Conservation (phyloP, 2,113 vertebrate genomes). For the Spilogale gracilis region DNA sequence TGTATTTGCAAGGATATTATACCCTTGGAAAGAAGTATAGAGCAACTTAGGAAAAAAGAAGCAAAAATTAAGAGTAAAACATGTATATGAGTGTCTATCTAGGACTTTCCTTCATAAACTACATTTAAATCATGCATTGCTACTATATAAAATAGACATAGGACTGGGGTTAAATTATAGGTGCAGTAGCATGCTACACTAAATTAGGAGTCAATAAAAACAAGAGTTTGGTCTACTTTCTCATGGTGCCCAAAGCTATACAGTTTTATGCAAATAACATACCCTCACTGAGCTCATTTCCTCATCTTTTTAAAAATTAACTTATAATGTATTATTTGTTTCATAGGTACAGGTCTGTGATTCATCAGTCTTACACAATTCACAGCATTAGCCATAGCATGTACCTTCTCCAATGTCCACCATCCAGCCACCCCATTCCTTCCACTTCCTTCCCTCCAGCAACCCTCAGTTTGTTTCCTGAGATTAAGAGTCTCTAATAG, state of each 20-base stretch:
- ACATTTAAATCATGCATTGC: background rate
- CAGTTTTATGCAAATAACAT: background rate
- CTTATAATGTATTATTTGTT: no score
- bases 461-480: no score
- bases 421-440: no score
- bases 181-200: accelerated
- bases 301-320: background rate
- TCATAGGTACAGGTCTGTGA: no score
- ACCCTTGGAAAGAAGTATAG: background rate
- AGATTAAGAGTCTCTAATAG: no score
- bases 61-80: background rate
- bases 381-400: no score
- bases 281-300: background rate
- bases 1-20: background rate
- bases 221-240: background rate
- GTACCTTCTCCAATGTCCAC: no score
- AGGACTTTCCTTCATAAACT: background rate
- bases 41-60: background rate
- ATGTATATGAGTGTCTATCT: background rate
- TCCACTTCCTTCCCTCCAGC: no score
- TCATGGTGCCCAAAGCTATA: background rate
- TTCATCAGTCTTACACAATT: no score
- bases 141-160: background rate
- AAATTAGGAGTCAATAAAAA: background rate
- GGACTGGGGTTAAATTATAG: background rate